A percentile compares a stretch with the other conserved stretches of the same genome.
Conservation (phyloP, 1,140 invertebrate species). For the Aporrectodea caliginosa region DNA sequence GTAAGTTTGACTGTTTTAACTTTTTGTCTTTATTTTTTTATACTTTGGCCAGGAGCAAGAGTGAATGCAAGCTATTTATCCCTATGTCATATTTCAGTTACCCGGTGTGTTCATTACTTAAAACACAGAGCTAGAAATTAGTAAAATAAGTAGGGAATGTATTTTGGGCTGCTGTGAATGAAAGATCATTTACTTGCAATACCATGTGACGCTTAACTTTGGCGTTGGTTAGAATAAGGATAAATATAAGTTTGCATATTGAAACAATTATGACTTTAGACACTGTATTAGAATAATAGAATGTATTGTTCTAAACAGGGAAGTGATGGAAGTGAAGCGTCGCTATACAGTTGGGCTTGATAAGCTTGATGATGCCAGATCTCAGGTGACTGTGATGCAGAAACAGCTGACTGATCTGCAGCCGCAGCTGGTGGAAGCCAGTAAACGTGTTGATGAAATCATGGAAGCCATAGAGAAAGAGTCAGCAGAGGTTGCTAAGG, state of each 20-base stretch:
- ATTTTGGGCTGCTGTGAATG: too few species aligned
- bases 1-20: too few species aligned
- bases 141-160: neutral
- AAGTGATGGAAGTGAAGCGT: conserved; percentile 69
- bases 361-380: conserved; percentile 52
- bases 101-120: neutral
- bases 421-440: conserved; percentile 68
- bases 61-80: too few species aligned
- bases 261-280: neutral
- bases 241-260: neutral
- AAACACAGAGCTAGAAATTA: neutral
- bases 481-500: conserved; percentile 55
- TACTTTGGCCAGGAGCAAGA: too few species aligned
- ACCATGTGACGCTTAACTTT: neutral
- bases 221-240: neutral
- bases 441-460: conserved; percentile 52
- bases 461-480: conserved; percentile 54
- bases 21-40: too few species aligned
- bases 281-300: neutral
- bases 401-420: conserved; percentile 80
- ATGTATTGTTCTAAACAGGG: too few species aligned
- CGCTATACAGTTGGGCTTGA: conserved; percentile 59
- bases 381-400: conserved; percentile 64
- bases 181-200: neutral
- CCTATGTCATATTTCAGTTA: too few species aligned